Conservation (phyloP, 2,888 invertebrate genomes). For the Yponomeuta plumbellus region DNA sequence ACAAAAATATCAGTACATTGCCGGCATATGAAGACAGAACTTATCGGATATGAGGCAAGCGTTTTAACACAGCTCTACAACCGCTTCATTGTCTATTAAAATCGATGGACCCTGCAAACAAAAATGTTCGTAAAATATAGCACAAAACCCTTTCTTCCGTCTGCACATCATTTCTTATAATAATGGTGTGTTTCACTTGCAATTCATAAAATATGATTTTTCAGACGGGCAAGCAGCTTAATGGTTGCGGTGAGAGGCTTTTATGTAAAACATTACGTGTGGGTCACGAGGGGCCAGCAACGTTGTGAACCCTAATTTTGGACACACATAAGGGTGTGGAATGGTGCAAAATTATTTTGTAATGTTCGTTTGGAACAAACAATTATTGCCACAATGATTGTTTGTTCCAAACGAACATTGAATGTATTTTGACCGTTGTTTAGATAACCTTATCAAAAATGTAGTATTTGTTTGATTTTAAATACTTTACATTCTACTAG, state of each 20-base stretch:
- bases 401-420: no score
- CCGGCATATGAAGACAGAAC: no score
- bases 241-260: slow-evolving; percentile 6
- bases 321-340: background rate
- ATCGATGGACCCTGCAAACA: no score
- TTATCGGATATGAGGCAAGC: no score
- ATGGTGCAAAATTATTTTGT: background rate
- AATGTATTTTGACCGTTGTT: background rate
- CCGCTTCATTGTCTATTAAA: no score
- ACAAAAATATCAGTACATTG: no score
- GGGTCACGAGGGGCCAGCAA: background rate
- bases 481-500: no score
- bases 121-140: no score
- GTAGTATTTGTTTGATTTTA: no score
- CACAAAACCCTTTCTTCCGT: no score
- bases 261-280: slow-evolving; percentile 6
- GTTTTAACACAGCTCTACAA: no score
- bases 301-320: background rate
- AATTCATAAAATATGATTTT: slow-evolving; percentile 14
- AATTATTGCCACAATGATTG: no score
- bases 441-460: background rate
- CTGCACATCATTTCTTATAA: background rate
- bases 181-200: slow-evolving; percentile 5
- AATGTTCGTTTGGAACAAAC: background rate
- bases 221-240: slow-evolving; percentile 7